Evolutionary conservation across 1,140 invertebrate species (phyloP), one percentile per base, ranked within the genome.

Genomic region (Ctenoplectra terminalis): DNA sequence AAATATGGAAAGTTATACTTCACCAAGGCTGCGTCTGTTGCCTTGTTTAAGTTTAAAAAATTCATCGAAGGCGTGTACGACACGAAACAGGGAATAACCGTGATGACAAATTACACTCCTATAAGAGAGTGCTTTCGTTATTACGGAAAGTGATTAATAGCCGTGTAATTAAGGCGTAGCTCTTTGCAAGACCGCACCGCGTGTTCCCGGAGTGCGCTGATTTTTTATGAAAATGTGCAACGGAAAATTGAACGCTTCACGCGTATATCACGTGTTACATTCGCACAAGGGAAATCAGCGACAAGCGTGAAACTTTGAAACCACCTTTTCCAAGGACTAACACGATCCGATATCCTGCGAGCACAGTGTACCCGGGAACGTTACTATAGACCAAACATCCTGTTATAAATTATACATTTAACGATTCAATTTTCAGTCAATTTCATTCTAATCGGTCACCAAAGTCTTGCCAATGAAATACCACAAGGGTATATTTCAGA

Each of bases 221-320:
- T 26, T 48, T 23, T 40, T 50, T 13, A 34, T 48, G 29, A 63
- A 13, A n/a, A 54, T 43, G 20, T 29, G n/a, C 34, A 3, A n/a
- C 34, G 31, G 34, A 43, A 63, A 72, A 52, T 43, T 23, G 43
- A 50, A 17, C 31, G 43, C 17, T 40, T 70, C 54, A 48, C 69
- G 46, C 56, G 56, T 43, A 40, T 26, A 54, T 64, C 58, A 80
- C 73, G 60, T 61, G 77, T 48, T 15, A n/a, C 31, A 6, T 26
- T 31, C 17, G 15, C 48, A 64, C 31, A 26, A 7, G 11, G 20
- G 37, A 50, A 46, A 77, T 46, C 74, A 31, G 23, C 17, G 17
- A 9, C 34, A 40, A 52, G n/a, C 56, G 29, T 70, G 23, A 46
- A 70, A 48, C 17, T 15, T 37, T 50, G 0, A 34, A 37, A 1